Evolutionary conservation across 2,113 vertebrate genomes (phyloP), one percentile per base, ranked within the genome.

Genomic region (Cololabis saira): DNA sequence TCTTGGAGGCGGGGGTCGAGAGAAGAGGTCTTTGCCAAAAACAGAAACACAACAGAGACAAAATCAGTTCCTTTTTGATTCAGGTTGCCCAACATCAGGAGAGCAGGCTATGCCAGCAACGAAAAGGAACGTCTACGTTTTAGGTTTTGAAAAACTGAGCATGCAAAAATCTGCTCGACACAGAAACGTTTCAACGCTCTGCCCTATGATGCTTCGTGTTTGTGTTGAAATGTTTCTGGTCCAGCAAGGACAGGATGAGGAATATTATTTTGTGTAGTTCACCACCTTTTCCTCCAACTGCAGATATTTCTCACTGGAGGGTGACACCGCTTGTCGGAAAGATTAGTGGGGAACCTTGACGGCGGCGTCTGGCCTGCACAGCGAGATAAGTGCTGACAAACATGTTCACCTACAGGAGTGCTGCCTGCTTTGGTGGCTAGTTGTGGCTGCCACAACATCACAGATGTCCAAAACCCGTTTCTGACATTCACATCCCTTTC

Each of bases 361-460:
- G 77, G 81, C 81, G 61, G 80, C 63, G 56, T 82, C 81, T 69
- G 50, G 74, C 82, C 77, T 78, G 86, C 80, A 78, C 67, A 65
- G 62, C 19, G 71, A 88, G 88, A 90, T 84, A 89, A 87, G 82
- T 91, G 82, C 80, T 65, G 80, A 81, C 80, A 83, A 74, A 85
- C 73, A 80, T 55, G 58, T 75, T 81, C 76, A 84, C 75, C 82
- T 65, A 78, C 77, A 78, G 74, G 50, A 78, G 65, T 9, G 37
- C 17, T 65, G 61, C 72, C 16, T 40, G 58, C 58, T 51, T 44
- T 41, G 56, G 76, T 71, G 72, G 81, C 77, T 72, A 71, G 75
- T n/a, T 15, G 19, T 47, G 22, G 18, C 71, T 57, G 53, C 80
- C 69, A 61, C 63, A 66, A 62, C 65, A 65, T 59, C 40, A 61